Percentiles rank a stretch among this genome's conserved stretches.
Evolutionary conservation across 2,113 vertebrate genomes (phyloP).

Genomic region (Charadrius vociferus): DNA sequence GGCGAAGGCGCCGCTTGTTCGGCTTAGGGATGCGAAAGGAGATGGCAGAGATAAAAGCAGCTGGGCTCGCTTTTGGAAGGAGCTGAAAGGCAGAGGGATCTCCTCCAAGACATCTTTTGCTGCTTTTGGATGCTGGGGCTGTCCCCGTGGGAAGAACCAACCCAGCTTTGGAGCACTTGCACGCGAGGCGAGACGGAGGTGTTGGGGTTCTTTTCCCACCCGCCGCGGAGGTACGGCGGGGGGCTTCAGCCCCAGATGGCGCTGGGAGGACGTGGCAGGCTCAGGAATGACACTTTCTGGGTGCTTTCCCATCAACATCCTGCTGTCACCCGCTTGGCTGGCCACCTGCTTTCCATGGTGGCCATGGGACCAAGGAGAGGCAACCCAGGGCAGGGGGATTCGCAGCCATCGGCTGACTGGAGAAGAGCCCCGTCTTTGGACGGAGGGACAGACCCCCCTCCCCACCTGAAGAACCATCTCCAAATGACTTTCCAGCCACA

Average conservation of each 20-base stretch:
- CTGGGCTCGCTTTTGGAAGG: background rate
- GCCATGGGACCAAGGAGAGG: background rate
- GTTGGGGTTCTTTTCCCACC: fast-evolving
- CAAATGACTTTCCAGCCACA: background rate
- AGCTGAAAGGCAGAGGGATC: background rate
- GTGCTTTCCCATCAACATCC: background rate
- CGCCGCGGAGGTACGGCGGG: background rate
- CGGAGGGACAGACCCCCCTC: background rate
- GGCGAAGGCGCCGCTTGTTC: fast-evolving
- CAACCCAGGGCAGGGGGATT: background rate
- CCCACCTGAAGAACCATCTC: background rate
- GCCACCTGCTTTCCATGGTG: background rate
- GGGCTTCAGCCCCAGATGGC: background rate
- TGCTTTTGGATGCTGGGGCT: background rate
- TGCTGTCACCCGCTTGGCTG: fast-evolving
- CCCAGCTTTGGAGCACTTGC: background rate
- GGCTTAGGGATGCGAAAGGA: background rate
- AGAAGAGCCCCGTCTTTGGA: background rate
- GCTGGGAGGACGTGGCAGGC: fast-evolving
- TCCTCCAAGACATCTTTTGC: background rate
- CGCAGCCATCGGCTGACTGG: background rate
- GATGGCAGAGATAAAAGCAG: background rate
- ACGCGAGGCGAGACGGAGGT: fast-evolving
- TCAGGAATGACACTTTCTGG: background rate
- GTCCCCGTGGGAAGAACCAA: background rate